Base-by-base conservation (phyloP, 2,797 vertebrate species). In the Chelon labrosus region DNA sequence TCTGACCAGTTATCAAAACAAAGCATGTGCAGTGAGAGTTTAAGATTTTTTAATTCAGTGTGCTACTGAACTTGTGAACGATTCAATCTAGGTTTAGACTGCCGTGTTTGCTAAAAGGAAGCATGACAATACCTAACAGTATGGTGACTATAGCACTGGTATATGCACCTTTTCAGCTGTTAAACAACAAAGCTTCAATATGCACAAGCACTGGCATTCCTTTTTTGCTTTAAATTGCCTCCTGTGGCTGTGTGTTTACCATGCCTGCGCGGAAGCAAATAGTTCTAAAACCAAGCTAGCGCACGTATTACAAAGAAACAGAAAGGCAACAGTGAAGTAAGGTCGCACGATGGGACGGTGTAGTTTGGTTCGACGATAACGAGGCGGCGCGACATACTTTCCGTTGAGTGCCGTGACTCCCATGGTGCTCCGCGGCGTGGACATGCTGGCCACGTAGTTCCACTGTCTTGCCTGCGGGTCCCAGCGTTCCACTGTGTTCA, bases 381-480 rank as follows among this genome's bases (percentile, higher is more conserved):
- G 22, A 27, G 38, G 4, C 4, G 25, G 14, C 39, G 17, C 13
- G 25, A 91, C 98, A 85, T 93, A 99, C 98, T 98, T 99, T 92
- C 97, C 97, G 31, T 98, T 99, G 77, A 99, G 93, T 0, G 97
- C 96, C 0, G 96, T 97, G 42, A 99, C 97, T 59, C 97, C 97
- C 46, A 98, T 97, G 6, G 97, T 98, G 93, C 98, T 99, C 80
- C 97, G 92, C 0, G 97, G 97, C 1, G 97, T 98, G 27, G 97
- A 97, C 98, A 99, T 99, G 85, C 97, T 99, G 73, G 98, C 97
- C 77, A 99, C 97, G 0, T 99, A 99, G 91, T 99, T 99, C 98
- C 98, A 99, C 85, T 99, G 97, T 52, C 95, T 93, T 16, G 97
- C 97, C 83, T 99, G 97, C 0, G 97, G 97, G 83, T 99, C 98